Evolutionary conservation across 2,797 vertebrate genomes (phyloP), one percentile per base, ranked within the genome.

Genomic region (Pampus argenteus): DNA sequence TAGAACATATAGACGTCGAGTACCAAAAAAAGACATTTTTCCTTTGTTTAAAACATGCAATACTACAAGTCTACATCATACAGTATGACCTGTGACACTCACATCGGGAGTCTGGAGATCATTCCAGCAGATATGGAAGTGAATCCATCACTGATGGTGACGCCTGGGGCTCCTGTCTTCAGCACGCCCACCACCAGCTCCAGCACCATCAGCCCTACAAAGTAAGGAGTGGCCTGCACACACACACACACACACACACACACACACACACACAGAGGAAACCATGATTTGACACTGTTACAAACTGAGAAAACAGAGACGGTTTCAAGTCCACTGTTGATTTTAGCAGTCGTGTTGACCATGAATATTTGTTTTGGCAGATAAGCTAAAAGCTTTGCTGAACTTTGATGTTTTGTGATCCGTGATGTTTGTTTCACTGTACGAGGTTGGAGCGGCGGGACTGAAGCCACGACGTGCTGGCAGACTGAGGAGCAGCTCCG

Each of bases 221-320:
- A 98, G 92, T 95, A 94, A 2, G 95, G 95, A 57, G 94, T 96
- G 64, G 95, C 96, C 97, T 98, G 73, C 15, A n/a, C n/a, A n/a
- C 44, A 57, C 47, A 73, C 55, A 70, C 18, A 59, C 40, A 75
- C 28, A 78, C 49, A 72, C 29, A 62, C 25, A 55, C 40, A 75
- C 36, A 58, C 20, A 91, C 48, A 65, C 17, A 72, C 67, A 74
- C 6, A 45, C 29, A 66, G 49, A 76, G 2, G 56, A 42, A 80
- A 65, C 64, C 63, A 81, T 66, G 70, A 89, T 47, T 82, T 76
- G 81, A 81, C 81, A 75, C 22, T 26, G 34, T 48, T 31, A n/a
- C 55, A 78, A 42, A 68, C 68, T 74, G 68, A 74, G 29, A 79
- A 82, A 87, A 84, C 73, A 84, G n/a, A 57, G 48, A 70, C 71